phyloP scores from a whole-genome alignment of 2,113 vertebrate species.

The Delphinapterus leucas region DNA sequence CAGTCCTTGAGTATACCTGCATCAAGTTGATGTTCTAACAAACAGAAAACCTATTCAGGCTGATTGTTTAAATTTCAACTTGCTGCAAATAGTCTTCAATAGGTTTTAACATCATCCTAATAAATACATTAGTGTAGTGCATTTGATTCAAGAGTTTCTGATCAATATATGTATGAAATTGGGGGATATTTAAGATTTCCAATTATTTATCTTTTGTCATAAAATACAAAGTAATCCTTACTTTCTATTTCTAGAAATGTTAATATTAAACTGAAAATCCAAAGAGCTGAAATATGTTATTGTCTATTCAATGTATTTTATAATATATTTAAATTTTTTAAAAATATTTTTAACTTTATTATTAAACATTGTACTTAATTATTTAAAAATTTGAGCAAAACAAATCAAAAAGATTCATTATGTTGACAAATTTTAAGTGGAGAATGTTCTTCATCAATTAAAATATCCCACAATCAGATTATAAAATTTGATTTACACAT shows the following conservation, averaged over 20 bases:
- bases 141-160: constrained; percentile 23
- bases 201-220: constrained; percentile 15
- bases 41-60: constrained; percentile 51
- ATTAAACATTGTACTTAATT: background rate
- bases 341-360: background rate
- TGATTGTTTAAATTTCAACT: constrained; percentile 66
- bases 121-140: constrained; percentile 40
- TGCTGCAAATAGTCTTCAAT: constrained; percentile 58
- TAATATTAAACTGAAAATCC: background rate
- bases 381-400: constrained; percentile 3
- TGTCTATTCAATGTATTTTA: background rate
- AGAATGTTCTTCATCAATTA: background rate
- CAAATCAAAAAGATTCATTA: background rate
- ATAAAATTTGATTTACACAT: background rate
- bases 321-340: background rate
- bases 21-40: constrained; percentile 66
- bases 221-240: background rate
- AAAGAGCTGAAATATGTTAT: background rate
- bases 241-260: background rate
- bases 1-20: constrained; percentile 59
- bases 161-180: background rate
- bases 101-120: constrained; percentile 36
- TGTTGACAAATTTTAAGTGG: background rate
- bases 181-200: background rate
- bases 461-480: background rate